Conservation (phyloP, 2,888 invertebrate genomes). For the Eupeodes latifasciatus region DNA sequence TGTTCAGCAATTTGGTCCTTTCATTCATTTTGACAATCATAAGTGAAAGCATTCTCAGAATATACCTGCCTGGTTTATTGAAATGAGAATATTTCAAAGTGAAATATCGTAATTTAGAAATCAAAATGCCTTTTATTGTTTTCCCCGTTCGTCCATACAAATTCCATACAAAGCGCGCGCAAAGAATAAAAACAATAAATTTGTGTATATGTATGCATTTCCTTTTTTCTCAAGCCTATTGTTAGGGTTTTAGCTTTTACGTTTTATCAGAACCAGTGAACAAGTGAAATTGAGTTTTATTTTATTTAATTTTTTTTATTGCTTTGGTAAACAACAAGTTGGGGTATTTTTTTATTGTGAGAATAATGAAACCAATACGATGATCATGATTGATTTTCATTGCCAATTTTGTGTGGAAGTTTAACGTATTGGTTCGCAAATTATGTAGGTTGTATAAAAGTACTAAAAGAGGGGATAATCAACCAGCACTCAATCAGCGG, state of each 20-base stretch:
- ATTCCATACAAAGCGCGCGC: not conserved
- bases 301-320: slow-evolving; percentile 21
- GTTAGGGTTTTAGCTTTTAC: not conserved
- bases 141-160: slow-evolving; percentile 3
- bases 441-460: slow-evolving; percentile 24
- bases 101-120: slow-evolving; percentile 51
- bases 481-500: too few species aligned
- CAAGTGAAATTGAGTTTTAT: slow-evolving; percentile 19
- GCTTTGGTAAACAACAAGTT: slow-evolving; percentile 17
- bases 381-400: slow-evolving; percentile 58
- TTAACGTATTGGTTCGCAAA: slow-evolving; percentile 50
- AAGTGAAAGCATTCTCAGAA: slow-evolving; percentile 7
- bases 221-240: slow-evolving; percentile 9
- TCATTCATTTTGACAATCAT: slow-evolving; percentile 32
- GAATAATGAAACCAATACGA: slow-evolving; percentile 35
- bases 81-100: slow-evolving; percentile 10
- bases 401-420: slow-evolving; percentile 21
- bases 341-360: slow-evolving; percentile 57
- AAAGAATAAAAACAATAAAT: slow-evolving; percentile 10
- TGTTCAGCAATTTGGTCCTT: slow-evolving; percentile 14
- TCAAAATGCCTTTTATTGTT: slow-evolving; percentile 55
- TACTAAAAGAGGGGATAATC: not conserved
- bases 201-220: not conserved
- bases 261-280: not conserved
- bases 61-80: slow-evolving; percentile 11